phyloP scores from a whole-genome alignment of 2,888 invertebrate species.

The Rhagium mordax region DNA sequence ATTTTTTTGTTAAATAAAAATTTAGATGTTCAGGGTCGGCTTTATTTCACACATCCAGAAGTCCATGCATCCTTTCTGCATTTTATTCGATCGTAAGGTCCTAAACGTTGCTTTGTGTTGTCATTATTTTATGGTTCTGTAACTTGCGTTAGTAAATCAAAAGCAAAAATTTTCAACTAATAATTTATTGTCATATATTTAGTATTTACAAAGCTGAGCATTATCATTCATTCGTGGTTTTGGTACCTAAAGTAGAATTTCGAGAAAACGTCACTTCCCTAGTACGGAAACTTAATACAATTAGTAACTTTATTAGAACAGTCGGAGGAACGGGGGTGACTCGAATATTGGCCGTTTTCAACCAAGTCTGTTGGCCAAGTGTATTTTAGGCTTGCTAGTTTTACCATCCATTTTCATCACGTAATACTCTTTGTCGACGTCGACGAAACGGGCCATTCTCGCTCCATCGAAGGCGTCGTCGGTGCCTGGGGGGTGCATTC shows the following conservation, averaged over 20 bases:
- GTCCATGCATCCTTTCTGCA: no score
- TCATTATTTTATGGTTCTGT: no score
- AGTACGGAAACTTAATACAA: not conserved
- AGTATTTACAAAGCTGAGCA: constrained; percentile 22
- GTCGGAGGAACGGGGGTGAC: no score
- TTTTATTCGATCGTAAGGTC: no score
- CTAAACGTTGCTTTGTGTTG: no score
- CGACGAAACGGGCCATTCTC: constrained; percentile 71
- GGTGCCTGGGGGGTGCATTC: constrained; percentile 79
- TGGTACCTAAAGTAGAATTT: not conserved
- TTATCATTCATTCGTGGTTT: not conserved
- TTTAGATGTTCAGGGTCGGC: constrained; percentile 16
- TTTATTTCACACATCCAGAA: not conserved
- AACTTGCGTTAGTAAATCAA: not conserved
- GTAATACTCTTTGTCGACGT: constrained; percentile 70
- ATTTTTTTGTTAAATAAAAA: constrained; percentile 33
- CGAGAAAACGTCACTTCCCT: not conserved
- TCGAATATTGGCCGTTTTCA: not conserved
- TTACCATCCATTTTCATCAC: constrained; percentile 59
- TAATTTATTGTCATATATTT: not conserved
- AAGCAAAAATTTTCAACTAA: not conserved
- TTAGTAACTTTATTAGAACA: not conserved
- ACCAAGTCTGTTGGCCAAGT: constrained; percentile 8
- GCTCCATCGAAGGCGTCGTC: constrained; percentile 73
- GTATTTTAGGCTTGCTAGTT: constrained; percentile 33